Base-by-base conservation (phyloP, 2,113 vertebrate genomes). In the Progne subis region DNA sequence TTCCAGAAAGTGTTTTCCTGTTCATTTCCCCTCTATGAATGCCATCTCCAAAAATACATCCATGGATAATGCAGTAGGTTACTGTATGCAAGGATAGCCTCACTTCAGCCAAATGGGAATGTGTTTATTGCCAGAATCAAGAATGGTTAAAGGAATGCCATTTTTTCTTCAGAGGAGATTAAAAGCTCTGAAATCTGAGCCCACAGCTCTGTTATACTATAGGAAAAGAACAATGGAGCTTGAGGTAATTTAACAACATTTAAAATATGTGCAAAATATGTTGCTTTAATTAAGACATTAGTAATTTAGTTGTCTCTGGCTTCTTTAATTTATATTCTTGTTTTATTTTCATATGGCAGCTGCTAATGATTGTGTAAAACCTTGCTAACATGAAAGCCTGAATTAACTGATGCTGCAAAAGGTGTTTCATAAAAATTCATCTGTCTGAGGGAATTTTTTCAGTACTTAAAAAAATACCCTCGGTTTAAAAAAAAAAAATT, bases 21-120 rank as follows among this genome's bases (percentile, higher is more conserved):
- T 75, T 75, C 4, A 9, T 60, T 79, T 24, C 64, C 23, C 67
- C 32, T 50, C 4, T 50, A 20, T 55, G 68, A 77, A 39, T 18
- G 3, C 25, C 18, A 9, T 6, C 18, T 59, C 60, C 39, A 88
- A 94, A 91, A 92, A 92, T 31, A 14, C 80, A 32, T 96, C 93
- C 63, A 18, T 71, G 98, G 98, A 91, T 99, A 80, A 98, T 98
- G 95, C 97, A 97, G 4, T 89, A 95, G 65, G 74, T 97, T 15
- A 96, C 95, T 32, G 82, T 96, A 43, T 98, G 98, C 90, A 98
- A 97, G 95, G 96, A 77, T 28, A 88, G 98, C 70, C 98, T 99
- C 34, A 85, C 97, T 84, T 95, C 95, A 86, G 97, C 99, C 91
- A 98, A 98, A 91, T 81, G 96, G 68, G 98, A 98, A 91, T 98